phyloP scores from a whole-genome alignment of 2,113 vertebrate species.

The Antechinus flavipes region DNA sequence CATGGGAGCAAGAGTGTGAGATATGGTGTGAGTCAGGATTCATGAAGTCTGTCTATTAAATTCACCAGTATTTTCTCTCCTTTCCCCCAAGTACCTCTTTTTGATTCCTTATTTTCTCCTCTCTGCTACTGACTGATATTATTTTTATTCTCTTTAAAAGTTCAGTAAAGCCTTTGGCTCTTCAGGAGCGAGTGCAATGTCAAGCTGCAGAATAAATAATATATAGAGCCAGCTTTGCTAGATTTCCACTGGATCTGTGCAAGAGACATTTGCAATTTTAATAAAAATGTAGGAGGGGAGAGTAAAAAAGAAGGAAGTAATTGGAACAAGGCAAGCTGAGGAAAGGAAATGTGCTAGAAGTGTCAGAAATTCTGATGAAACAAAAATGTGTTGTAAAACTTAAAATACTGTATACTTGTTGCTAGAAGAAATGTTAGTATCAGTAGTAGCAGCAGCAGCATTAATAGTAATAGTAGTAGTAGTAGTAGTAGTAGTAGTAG shows the following conservation, averaged over 20 bases:
- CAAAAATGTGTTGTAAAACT: not conserved
- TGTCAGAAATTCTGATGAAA: not conserved
- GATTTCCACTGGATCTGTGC: not conserved
- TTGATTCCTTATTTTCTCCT: not conserved
- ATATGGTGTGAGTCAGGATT: not conserved
- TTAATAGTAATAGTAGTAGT: too few species aligned
- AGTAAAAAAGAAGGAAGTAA: not conserved
- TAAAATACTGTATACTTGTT: not conserved
- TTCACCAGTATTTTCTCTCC: not conserved
- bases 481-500: too few species aligned
- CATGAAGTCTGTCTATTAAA: not conserved
- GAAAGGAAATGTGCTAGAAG: not conserved
- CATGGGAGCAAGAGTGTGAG: not conserved
- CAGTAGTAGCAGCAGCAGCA: not conserved
- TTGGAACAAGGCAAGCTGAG: not conserved
- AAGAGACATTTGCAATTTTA: not conserved
- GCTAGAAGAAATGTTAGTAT: not conserved
- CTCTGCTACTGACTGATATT: not conserved
- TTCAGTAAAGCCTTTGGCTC: not conserved
- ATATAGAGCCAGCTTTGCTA: not conserved
- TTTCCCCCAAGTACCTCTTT: not conserved
- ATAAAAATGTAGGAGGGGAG: not conserved
- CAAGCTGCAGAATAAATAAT: not conserved
- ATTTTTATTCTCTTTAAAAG: not conserved
- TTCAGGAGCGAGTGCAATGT: not conserved